A percentile compares a stretch with the other conserved stretches of the same genome.
These are phyloP conservation scores for Pagetopsis macropterus DNA, from an alignment of 2,797 vertebrate genomes.

Conservation along the genomic window DNA sequence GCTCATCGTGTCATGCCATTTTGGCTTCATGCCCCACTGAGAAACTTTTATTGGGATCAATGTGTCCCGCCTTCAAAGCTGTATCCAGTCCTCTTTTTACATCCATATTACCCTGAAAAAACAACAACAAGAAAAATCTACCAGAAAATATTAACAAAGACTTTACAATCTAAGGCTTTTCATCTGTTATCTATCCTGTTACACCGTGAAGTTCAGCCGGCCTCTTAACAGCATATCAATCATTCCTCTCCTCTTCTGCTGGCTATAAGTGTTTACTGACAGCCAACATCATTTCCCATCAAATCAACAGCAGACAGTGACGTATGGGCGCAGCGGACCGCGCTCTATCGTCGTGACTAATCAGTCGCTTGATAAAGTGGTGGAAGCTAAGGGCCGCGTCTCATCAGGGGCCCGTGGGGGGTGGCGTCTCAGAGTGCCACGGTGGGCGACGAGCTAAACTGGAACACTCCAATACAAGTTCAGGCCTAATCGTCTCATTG, in stretches of 20 bases:
- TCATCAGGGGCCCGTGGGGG: slow-evolving; percentile 40
- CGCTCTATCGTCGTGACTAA: slow-evolving; percentile 43
- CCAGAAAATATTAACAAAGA: slow-evolving; percentile 7
- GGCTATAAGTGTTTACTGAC: slow-evolving; percentile 32
- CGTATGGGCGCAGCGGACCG: neutral
- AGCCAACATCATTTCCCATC: slow-evolving; percentile 36
- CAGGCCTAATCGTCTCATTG: slow-evolving; percentile 80
- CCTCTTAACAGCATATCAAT: slow-evolving; percentile 20
- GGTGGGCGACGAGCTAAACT: slow-evolving; percentile 60
- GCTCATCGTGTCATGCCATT: too few species aligned
- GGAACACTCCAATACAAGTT: slow-evolving; percentile 77
- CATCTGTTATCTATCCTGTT: slow-evolving; percentile 1
- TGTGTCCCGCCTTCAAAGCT: too few species aligned
- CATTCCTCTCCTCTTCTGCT: slow-evolving; percentile 15
- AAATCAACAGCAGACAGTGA: slow-evolving; percentile 31
- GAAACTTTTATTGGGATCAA: too few species aligned
- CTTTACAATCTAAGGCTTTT: slow-evolving; percentile 1
- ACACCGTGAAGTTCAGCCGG: slow-evolving; percentile 10
- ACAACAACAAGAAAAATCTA: slow-evolving; percentile 1
- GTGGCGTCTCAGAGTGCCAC: slow-evolving; percentile 48
- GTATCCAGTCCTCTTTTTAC: too few species aligned
- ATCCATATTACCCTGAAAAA: too few species aligned
- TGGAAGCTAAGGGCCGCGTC: slow-evolving; percentile 6
- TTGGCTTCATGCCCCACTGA: too few species aligned
- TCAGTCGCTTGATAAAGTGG: slow-evolving; percentile 49